Base-by-base conservation (phyloP, 2,797 vertebrate species). In the Adelosebastes latens region DNA sequence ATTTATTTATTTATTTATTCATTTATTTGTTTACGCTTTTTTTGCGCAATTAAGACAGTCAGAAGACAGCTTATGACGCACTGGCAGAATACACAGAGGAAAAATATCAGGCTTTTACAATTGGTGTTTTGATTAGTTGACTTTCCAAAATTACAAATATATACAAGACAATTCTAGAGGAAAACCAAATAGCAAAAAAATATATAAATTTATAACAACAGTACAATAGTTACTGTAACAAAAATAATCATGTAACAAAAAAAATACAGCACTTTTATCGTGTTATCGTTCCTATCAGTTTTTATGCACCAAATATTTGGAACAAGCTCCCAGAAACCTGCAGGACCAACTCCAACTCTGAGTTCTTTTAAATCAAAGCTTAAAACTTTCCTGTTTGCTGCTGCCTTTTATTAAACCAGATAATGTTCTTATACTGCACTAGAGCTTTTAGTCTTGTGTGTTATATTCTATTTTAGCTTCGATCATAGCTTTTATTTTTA, bases 401-500 rank as follows among this genome's bases (percentile, higher is more conserved):
- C 39, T 16, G 39, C 39, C 39, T 42, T 42, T 42, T 16, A 42
- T 42, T 42, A 42, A 42, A 42, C 14, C 39, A 42, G 14, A 42
- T 42, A 42, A 7, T 42, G 39, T 16, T 42, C 14, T 39, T 39
- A 14, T 39, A 39, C 36, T 42, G 39, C 39, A 42, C 13, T 16
- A 42, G 14, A 42, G 39, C 14, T 42, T 42, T 42, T 7, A 42
- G 14, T 42, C 39, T 42, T 42, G 39, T 42, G 39, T 42, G 39
- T 42, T 42, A 42, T 42, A 16, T 0, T 42, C 39, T 42, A 42
- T 42, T 42, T 42, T 42, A 42, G 39, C 14, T 42, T 42, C 39
- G 16, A 42, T 42, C 39, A 6, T 0, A 42, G 0, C 14, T 42
- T 42, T 16, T 42, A 0, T 0, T 42, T 42, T 42, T 1, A 42